phyloP scores from a whole-genome alignment of 2,888 invertebrate genomes.

The Cephalotes varians region DNA sequence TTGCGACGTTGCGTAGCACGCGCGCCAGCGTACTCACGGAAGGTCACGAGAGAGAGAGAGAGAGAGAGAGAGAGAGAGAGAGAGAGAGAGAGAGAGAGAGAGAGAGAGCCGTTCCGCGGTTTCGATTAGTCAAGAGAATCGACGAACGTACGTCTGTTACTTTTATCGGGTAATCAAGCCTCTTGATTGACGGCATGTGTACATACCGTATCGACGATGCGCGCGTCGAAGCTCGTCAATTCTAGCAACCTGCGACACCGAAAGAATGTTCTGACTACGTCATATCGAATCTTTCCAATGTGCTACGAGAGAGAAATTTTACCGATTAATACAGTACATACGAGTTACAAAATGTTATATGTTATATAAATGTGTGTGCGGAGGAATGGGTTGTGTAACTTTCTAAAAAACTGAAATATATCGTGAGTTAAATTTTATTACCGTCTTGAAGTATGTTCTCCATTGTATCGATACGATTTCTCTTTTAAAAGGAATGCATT shows the following conservation, averaged over 20 bases:
- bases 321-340: neutral
- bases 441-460: neutral
- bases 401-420: neutral
- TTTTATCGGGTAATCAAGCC: neutral
- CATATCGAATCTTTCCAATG: neutral
- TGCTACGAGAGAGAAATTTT: neutral
- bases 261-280: neutral
- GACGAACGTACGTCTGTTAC: conserved; percentile 3
- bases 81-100: too few relatives aligned
- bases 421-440: neutral
- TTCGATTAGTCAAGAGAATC: conserved; percentile 45
- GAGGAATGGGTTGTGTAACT: neutral
- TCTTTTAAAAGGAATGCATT: neutral
- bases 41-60: conserved; percentile 47
- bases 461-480: neutral
- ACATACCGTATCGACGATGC: neutral
- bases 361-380: neutral
- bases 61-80: too few relatives aligned
- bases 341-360: neutral
- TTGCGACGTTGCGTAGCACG: conserved; percentile 57
- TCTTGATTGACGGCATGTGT: too few relatives aligned
- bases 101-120: conserved; percentile 29
- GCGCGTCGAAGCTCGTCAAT: neutral
- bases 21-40: conserved; percentile 36
- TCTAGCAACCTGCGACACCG: neutral